Base-by-base conservation (phyloP, 2,797 vertebrate genomes). In the Choloepus didactylus region DNA sequence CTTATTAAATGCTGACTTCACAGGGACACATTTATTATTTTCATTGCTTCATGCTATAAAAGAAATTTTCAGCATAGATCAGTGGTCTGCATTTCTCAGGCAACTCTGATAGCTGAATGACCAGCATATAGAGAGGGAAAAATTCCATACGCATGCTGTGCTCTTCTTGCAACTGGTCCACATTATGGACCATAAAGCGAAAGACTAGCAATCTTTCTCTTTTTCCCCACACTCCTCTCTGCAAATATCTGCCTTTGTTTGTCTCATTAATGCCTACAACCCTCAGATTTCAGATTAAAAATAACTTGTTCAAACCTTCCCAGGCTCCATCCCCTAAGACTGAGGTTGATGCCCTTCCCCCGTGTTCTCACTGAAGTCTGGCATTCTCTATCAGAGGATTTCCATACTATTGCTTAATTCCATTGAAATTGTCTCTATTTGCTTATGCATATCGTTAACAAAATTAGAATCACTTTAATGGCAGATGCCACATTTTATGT, bases 1-100 rank as follows among this genome's bases (percentile, higher is more conserved):
- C 64, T 98, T 97, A 98, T 97, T 82, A 95, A 95, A 97, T 94
- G 97, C 93, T 97, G 72, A 19, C 91, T 97, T 95, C 92, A 84
- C 81, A 94, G 3, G 97, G 95, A 56, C 80, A 95, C 93, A 97
- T 98, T 95, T 96, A 83, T 97, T 97, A 98, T 96, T 97, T 98
- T 97, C 96, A 98, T 89, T 4, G 80, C 51, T 81, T 56, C 95
- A 95, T 97, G 62, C 93, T 97, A 93, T 91, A 79, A 96, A 93
- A 94, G 90, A 93, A 97, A 72, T 89, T 94, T 84, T 64, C 12
- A 18, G 73, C 19, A 2, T 27, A 85, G 35, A 76, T 82, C 35
- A 38, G 67, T 15, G 38, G 31, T 49, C 77, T 72, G 23, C 19
- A 73, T 35, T 73, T 87, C 70, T 93, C 9, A 46, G 56, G 16